Percentiles rank a stretch among this genome's conserved stretches.
Evolutionary conservation across 2,113 vertebrate species (phyloP).

Genomic region (Salvelinus namaycush): DNA sequence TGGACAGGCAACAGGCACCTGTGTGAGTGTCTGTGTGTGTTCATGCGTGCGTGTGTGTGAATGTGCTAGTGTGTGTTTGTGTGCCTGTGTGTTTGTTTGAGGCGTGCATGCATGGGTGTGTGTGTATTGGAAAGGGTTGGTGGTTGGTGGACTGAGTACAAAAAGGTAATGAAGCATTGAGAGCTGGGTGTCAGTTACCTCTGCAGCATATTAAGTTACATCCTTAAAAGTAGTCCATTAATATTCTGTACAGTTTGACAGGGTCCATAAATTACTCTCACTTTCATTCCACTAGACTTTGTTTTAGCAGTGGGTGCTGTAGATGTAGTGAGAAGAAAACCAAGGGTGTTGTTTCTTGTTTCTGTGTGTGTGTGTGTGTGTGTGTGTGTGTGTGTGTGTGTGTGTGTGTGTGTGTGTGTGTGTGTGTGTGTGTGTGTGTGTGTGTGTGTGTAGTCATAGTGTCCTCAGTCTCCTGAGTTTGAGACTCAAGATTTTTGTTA

Average conservation of each 20-base stretch:
- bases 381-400: not conserved
- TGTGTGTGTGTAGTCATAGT: not conserved
- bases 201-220: conserved; percentile 52
- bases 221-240: conserved; percentile 61
- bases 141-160: conserved; percentile 24
- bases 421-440: not conserved
- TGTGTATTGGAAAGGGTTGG: too few species aligned
- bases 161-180: conserved; percentile 56
- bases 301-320: not conserved
- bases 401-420: not conserved
- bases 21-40: conserved; percentile 2
- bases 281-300: conserved; percentile 44
- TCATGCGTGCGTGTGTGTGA: not conserved
- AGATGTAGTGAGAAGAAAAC: not conserved
- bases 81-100: not conserved
- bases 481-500: too few species aligned
- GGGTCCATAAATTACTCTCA: conserved; percentile 56
- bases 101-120: not conserved
- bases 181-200: conserved; percentile 55
- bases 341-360: not conserved
- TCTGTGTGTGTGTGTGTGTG: not conserved
- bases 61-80: not conserved
- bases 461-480: too few species aligned
- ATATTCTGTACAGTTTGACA: conserved; percentile 54
- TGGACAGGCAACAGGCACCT: not conserved